phyloP scores from a whole-genome alignment of 1,140 invertebrate genomes.

The Sarcophaga peregrina region DNA sequence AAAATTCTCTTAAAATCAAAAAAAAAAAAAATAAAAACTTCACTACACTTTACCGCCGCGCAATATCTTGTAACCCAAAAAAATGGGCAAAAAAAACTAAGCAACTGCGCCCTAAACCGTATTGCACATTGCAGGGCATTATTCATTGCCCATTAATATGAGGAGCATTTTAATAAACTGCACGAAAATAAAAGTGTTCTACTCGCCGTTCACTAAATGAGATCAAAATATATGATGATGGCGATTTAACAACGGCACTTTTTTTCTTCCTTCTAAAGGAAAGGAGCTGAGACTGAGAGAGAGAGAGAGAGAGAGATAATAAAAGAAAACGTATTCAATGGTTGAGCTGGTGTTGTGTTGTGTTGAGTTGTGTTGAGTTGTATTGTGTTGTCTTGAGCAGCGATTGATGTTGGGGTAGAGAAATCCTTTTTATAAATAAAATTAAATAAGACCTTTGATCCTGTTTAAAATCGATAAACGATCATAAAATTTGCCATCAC shows the following conservation, averaged over 20 bases:
- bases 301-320: too few relatives aligned
- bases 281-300: too few relatives aligned
- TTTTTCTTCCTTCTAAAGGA: neutral
- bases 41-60: too few relatives aligned
- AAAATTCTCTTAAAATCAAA: too few relatives aligned
- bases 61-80: too few relatives aligned
- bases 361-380: too few relatives aligned
- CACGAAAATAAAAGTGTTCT: slow-evolving; percentile 24
- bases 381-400: too few relatives aligned
- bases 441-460: neutral
- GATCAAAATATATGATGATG: slow-evolving; percentile 10
- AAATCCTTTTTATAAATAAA: neutral
- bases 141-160: neutral
- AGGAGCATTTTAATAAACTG: neutral
- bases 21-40: too few relatives aligned
- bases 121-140: neutral
- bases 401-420: neutral
- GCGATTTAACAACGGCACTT: slow-evolving; percentile 6
- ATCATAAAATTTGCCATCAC: neutral
- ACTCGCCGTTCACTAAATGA: neutral
- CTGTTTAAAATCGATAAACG: slow-evolving; percentile 16
- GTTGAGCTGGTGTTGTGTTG: too few relatives aligned
- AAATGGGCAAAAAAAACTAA: too few relatives aligned
- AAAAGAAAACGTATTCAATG: too few relatives aligned
- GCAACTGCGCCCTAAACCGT: neutral